Evolutionary conservation across 2,888 invertebrate species (phyloP), one percentile per base, ranked within the genome.

Genomic region (Torymus auratus): DNA sequence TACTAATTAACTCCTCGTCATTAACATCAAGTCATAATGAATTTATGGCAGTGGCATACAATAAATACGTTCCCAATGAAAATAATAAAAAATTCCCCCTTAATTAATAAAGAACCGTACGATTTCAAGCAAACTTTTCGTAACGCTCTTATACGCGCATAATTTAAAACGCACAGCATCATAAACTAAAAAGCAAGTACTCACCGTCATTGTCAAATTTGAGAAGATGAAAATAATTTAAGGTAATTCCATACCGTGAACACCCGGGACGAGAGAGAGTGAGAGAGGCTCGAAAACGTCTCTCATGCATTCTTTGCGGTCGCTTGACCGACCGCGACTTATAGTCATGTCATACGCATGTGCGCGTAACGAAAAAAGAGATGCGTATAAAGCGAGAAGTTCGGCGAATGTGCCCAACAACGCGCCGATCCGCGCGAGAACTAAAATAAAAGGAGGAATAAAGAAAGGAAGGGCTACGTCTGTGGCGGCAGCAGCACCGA

Each of bases 321-420:
- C 77, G 70, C 53, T 72, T 68, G 68, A 78, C 80, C 82, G 68
- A 78, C 80, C 82, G 77, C 82, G 82, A 80, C 82, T 82, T 79
- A 82, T 76, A 76, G 75, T 79, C 82, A 72, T 79, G 82, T 78
- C 75, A 79, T 79, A 72, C 28, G 71, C 53, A 41, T 17, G 53
- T 52, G 50, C 17, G 28, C 52, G 70, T 61, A 68, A 70, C 64
- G 41, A 72, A 72, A 76, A 71, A 68, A 67, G 52, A 74, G 50
- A 71, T 50, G 62, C 41, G 41, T 41, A 41, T 7, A 41, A 61
- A 20, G 52, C 15, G 60, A 78, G 73, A 65, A 70, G 77, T 62
- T 69, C 74, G 73, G 73, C 73, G 70, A 73, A 74, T 78, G 62
- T 20, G 71, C 53, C 53, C 41, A 28, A 58, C 60, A 72, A n/a